Percentiles rank a stretch among this genome's conserved stretches.
Conservation (phyloP, 2,113 vertebrate genomes). For the Circaetus gallicus region DNA sequence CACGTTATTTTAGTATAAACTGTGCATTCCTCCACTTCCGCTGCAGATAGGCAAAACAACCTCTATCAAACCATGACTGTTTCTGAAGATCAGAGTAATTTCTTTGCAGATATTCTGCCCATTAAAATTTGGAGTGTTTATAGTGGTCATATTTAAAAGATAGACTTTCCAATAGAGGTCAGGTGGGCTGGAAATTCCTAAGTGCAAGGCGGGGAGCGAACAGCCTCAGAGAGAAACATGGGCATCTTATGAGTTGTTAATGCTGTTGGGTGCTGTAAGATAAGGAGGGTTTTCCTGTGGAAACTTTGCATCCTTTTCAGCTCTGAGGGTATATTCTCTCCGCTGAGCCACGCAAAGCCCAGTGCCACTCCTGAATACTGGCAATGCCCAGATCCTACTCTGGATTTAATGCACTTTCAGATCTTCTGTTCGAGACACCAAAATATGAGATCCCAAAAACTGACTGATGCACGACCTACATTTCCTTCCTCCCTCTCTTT, state of each 20-base stretch:
- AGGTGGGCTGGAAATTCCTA: conserved; percentile 1
- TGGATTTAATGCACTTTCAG: neutral
- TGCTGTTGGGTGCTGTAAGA: neutral
- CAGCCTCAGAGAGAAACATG: rapidly evolving
- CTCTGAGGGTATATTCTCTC: too few species aligned
- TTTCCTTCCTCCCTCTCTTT: neutral
- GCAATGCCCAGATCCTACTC: neutral
- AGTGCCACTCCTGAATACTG: neutral
- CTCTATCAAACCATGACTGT: neutral
- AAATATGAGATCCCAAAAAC: rapidly evolving
- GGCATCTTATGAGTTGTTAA: neutral
- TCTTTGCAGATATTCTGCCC: neutral
- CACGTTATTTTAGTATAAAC: conserved; percentile 26
- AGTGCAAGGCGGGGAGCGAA: neutral
- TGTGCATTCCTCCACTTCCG: conserved; percentile 58
- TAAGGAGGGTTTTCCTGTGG: neutral
- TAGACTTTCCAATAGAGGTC: neutral
- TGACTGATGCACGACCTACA: neutral
- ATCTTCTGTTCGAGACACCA: neutral
- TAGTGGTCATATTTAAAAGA: neutral
- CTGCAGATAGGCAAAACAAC: conserved; percentile 15
- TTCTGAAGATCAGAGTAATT: neutral
- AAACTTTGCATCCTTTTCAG: neutral
- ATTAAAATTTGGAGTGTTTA: neutral
- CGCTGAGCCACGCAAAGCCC: neutral